Evolutionary conservation across 1,140 invertebrate species (phyloP).

Genomic region (Anastatus disparis): DNA sequence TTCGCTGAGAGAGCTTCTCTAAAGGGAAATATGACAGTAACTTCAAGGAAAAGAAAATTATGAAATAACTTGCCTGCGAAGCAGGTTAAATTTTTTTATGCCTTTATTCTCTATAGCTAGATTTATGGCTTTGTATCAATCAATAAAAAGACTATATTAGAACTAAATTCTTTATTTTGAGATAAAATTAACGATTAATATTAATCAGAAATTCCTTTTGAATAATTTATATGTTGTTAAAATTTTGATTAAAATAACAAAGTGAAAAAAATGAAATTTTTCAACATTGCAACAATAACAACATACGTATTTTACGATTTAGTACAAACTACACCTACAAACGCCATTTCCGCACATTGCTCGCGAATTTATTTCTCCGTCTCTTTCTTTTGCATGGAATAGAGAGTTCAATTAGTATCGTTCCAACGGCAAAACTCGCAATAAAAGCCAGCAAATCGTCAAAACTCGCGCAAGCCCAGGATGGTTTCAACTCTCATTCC

Average conservation of each 20-base stretch:
- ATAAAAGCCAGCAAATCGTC: conserved; percentile 48
- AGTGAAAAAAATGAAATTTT: too few relatives aligned
- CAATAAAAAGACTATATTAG: too few relatives aligned
- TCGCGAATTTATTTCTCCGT: conserved; percentile 9
- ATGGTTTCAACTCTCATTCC: conserved; percentile 46
- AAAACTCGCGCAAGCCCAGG: conserved; percentile 39
- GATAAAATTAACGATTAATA: too few relatives aligned
- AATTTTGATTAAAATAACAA: too few relatives aligned
- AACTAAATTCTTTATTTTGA: too few relatives aligned
- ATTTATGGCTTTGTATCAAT: too few relatives aligned
- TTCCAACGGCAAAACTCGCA: conserved; percentile 45
- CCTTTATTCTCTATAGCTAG: neutral
- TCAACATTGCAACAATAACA: too few relatives aligned
- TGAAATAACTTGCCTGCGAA: conserved; percentile 13
- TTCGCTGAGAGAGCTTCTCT: neutral
- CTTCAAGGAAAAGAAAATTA: conserved; percentile 15
- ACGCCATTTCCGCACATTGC: conserved; percentile 6
- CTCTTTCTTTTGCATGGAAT: too few relatives aligned
- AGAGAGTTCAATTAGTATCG: conserved; percentile 48
- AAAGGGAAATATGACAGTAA: neutral
- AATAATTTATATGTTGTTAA: too few relatives aligned
- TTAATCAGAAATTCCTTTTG: too few relatives aligned
- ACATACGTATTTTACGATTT: conserved; percentile 4
- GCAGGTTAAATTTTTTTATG: neutral
- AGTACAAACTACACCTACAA: neutral